These are phyloP conservation scores for Thecophora atra DNA, from an alignment of 2,888 invertebrate genomes.

Conservation along the genomic window DNA sequence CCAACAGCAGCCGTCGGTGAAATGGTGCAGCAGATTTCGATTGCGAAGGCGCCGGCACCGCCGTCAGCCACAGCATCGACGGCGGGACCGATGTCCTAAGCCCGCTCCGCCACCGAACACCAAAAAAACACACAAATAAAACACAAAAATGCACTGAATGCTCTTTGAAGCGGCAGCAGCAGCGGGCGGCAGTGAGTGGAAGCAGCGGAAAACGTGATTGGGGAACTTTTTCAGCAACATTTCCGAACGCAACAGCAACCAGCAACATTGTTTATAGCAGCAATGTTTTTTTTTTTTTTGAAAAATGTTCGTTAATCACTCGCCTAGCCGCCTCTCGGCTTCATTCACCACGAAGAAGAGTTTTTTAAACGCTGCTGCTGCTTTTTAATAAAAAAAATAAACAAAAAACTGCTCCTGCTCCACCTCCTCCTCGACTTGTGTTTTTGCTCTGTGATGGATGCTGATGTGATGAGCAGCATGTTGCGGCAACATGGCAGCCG, in stretches of 20 bases:
- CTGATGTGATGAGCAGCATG: constrained; percentile 21
- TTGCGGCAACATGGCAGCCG: constrained; percentile 18
- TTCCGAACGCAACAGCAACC: too few relatives aligned
- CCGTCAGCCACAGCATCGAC: constrained; percentile 53
- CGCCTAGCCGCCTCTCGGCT: not conserved
- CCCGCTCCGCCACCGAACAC: not conserved
- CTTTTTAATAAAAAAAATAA: not conserved
- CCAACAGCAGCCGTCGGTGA: constrained; percentile 31
- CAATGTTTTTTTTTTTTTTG: too few relatives aligned
- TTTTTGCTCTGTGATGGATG: too few relatives aligned
- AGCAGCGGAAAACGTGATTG: not conserved
- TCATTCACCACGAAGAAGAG: not conserved
- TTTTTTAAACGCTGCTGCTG: not conserved
- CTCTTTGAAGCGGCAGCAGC: constrained; percentile 16
- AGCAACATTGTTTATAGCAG: too few relatives aligned
- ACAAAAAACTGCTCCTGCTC: not conserved
- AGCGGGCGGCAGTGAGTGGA: not conserved
- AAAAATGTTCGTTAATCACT: too few relatives aligned
- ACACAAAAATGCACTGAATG: not conserved
- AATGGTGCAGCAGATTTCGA: constrained; percentile 25
- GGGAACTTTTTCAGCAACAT: too few relatives aligned
- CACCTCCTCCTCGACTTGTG: not conserved
- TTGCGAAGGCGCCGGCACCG: constrained; percentile 37
- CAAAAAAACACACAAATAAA: not conserved
- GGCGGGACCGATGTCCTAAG: constrained; percentile 63